Evolutionary conservation across 2,113 vertebrate species (phyloP).

Genomic region (Phyllopteryx taeniolatus): DNA sequence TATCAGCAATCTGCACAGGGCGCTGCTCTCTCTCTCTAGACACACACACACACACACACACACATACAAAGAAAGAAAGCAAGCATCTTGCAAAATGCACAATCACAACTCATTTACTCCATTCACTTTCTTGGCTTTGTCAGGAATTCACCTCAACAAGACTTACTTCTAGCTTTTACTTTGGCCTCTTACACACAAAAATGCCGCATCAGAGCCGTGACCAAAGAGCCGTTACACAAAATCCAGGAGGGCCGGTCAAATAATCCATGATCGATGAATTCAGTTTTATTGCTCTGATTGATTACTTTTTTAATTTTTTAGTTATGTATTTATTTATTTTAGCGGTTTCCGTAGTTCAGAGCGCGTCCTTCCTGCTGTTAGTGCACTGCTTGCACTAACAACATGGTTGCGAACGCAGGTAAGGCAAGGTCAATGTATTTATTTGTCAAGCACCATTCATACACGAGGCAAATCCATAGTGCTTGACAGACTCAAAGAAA

Average conservation of each 20-base stretch:
- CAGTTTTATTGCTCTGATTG: background rate
- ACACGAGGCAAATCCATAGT: background rate
- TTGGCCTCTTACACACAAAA: background rate
- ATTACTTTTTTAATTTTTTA: background rate
- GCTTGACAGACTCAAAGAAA: too few relatives aligned
- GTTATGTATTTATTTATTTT: background rate
- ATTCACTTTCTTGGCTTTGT: slow-evolving; percentile 2
- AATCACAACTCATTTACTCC: slow-evolving; percentile 7
- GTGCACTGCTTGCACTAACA: background rate
- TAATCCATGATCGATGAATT: background rate
- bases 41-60: background rate
- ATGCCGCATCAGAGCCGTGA: background rate
- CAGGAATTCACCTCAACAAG: background rate
- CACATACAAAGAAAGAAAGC: background rate
- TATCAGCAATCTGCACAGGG: slow-evolving; percentile 75
- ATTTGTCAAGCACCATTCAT: background rate
- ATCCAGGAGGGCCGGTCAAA: background rate
- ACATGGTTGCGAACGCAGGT: background rate
- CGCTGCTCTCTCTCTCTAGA: slow-evolving; percentile 55
- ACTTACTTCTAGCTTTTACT: background rate
- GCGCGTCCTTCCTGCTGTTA: background rate
- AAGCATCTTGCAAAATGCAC: background rate
- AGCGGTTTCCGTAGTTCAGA: background rate
- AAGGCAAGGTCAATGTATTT: background rate
- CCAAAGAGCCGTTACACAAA: background rate